Evolutionary conservation across 2,888 invertebrate genomes (phyloP).

Genomic region (Deroplatys truncata): DNA sequence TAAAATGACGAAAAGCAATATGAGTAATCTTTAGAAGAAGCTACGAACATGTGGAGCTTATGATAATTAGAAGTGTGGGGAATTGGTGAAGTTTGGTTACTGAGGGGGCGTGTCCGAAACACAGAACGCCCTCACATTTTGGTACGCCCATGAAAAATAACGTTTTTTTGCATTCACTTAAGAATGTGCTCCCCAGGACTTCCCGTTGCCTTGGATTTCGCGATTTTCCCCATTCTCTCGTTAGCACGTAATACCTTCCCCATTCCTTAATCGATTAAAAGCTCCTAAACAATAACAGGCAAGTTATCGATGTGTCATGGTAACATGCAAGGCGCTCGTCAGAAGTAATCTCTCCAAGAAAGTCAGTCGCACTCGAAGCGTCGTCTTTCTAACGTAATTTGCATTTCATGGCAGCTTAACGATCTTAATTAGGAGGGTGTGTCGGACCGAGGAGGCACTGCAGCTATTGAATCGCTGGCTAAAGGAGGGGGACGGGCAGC

Average conservation of each 20-base stretch:
- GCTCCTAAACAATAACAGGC: conserved; percentile 1
- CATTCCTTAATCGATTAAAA: neutral
- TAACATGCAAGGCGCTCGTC: neutral
- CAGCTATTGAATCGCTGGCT: conserved; percentile 22
- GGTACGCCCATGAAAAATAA: no score
- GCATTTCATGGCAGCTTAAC: conserved; percentile 46
- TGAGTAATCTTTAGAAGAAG: neutral
- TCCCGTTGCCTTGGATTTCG: neutral
- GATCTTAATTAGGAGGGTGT: conserved; percentile 43
- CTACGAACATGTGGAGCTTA: neutral
- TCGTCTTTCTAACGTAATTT: conserved; percentile 39
- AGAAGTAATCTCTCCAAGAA: conserved; percentile 1
- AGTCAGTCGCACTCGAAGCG: conserved; percentile 7
- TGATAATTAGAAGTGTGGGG: neutral
- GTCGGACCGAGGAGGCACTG: neutral
- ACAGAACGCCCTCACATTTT: neutral
- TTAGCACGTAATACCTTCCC: neutral
- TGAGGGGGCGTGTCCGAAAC: neutral
- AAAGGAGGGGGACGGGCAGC: neutral
- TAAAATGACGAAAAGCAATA: neutral
- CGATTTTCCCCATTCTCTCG: neutral
- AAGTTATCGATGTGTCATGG: conserved; percentile 9
- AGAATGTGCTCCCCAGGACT: no score
- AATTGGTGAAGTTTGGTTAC: neutral
- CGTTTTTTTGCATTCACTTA: neutral